Percentiles rank a stretch among this genome's conserved stretches.
These are phyloP conservation scores for Hyperoplus lanceolatus DNA, from an alignment of 2,797 vertebrate genomes.

Conservation along the genomic window DNA sequence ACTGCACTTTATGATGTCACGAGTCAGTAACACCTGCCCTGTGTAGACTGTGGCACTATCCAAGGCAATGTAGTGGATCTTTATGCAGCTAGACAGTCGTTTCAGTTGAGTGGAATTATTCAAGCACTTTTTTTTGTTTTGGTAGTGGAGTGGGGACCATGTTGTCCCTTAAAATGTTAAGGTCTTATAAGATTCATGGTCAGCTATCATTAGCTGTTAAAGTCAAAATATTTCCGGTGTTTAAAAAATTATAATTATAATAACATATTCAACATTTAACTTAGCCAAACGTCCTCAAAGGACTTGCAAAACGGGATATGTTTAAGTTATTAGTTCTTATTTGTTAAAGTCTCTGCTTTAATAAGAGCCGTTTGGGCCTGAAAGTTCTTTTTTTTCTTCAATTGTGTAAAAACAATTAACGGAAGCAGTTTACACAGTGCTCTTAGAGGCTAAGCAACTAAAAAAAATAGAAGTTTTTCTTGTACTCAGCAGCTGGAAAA, in stretches of 20 bases:
- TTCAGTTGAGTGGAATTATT: neutral
- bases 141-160: neutral
- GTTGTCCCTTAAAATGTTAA: neutral
- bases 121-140: neutral
- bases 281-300: neutral
- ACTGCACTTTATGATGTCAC: neutral
- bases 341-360: neutral
- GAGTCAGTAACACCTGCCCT: neutral
- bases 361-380: neutral
- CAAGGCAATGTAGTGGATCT: neutral
- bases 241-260: neutral
- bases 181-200: neutral
- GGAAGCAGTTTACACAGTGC: neutral
- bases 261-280: neutral
- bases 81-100: neutral
- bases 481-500: neutral
- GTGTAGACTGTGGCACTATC: neutral
- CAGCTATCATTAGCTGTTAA: neutral
- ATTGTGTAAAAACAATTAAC: constrained; percentile 1
- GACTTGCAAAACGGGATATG: neutral
- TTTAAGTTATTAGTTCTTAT: neutral
- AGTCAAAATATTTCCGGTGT: neutral
- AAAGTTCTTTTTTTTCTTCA: neutral
- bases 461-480: neutral
- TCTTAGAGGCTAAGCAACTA: neutral